Evolutionary conservation across 2,888 invertebrate genomes (phyloP).

Genomic region (Cactoblastis cactorum): DNA sequence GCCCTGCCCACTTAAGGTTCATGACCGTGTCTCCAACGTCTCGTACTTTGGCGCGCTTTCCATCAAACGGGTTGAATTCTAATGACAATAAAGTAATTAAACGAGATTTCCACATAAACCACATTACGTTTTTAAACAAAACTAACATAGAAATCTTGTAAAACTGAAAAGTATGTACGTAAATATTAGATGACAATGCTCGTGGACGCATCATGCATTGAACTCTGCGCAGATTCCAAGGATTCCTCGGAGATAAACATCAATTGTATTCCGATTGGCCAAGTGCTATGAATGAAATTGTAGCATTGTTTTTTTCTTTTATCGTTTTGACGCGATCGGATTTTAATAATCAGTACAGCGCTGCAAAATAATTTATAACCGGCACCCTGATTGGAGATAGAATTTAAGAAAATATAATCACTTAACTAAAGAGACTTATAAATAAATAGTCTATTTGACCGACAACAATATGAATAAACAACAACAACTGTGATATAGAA

Average conservation of each 20-base stretch:
- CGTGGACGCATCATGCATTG: background rate
- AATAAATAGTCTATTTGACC: no score
- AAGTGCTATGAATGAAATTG: conserved; percentile 14
- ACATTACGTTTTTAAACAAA: background rate
- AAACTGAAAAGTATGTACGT: background rate
- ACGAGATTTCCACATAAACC: background rate
- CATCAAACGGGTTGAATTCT: background rate
- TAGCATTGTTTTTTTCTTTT: background rate
- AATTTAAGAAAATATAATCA: no score
- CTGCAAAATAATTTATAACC: no score
- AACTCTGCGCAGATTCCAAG: conserved; percentile 1
- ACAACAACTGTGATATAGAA: no score
- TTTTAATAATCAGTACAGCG: no score
- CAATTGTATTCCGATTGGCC: conserved; percentile 15
- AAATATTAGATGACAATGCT: background rate
- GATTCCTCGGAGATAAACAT: conserved; percentile 7
- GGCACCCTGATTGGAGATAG: no score
- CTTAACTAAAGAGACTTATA: no score
- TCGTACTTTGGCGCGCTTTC: background rate
- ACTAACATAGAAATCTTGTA: background rate
- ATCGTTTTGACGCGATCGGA: no score
- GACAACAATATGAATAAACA: no score
- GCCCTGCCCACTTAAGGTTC: no score
- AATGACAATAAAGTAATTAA: background rate
- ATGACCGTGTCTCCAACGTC: background rate